Percentiles rank a stretch among this genome's conserved stretches.
phyloP scores from a whole-genome alignment of 1,140 invertebrate genomes.

The Zaprionus gabonicus region DNA sequence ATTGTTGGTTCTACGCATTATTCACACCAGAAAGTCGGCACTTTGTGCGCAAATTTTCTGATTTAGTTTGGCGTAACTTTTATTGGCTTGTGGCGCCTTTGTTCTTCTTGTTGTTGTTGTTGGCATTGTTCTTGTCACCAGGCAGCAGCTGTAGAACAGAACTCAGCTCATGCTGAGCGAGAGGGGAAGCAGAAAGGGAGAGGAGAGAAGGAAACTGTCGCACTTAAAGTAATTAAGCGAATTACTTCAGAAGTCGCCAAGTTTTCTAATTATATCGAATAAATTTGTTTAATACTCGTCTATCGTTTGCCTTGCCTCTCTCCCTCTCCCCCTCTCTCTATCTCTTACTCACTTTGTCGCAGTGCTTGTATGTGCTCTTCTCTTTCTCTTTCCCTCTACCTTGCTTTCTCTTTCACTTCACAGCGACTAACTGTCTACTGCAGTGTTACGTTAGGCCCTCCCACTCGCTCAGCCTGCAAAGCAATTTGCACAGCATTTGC shows the following conservation, averaged over 20 bases:
- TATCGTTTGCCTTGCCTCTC: constrained; percentile 41
- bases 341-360: constrained; percentile 1
- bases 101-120: constrained; percentile 28
- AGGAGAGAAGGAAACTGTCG: constrained; percentile 15
- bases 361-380: background rate
- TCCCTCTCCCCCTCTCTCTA: background rate
- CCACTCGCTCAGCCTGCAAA: constrained; percentile 29
- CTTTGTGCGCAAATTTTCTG: constrained; percentile 56
- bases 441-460: constrained; percentile 12
- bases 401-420: constrained; percentile 1
- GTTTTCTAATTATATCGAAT: constrained; percentile 84
- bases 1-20: constrained; percentile 50
- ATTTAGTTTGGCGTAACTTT: constrained; percentile 68
- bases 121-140: constrained; percentile 71
- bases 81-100: constrained; percentile 73
- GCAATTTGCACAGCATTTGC: constrained; percentile 69
- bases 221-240: constrained; percentile 82
- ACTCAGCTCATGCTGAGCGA: background rate
- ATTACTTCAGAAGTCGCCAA: constrained; percentile 83
- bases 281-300: constrained; percentile 81
- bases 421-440: constrained; percentile 6
- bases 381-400: constrained; percentile 2
- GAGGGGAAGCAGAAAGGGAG: too few relatives aligned
- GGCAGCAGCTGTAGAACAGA: constrained; percentile 30
- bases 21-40: constrained; percentile 62